Percentiles rank a stretch among this genome's conserved stretches.
Evolutionary conservation across 2,113 vertebrate genomes (phyloP).

Genomic region (Malaclemys terrapin): DNA sequence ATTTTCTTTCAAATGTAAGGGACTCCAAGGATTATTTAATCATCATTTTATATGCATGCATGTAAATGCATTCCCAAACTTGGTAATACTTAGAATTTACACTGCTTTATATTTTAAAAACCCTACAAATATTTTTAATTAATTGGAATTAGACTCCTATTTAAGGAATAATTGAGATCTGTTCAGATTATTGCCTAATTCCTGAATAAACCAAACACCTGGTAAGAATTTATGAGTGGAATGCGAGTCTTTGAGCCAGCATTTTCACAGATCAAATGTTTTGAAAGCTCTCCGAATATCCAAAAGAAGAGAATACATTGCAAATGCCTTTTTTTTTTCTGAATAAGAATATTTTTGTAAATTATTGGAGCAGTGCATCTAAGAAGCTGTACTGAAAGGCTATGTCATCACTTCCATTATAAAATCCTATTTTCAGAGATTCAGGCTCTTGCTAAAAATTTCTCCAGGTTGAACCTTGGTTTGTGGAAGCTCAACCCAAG

Average conservation of each 20-base stretch:
- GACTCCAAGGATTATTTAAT: neutral
- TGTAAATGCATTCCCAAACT: neutral
- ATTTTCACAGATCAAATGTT: slow-evolving; percentile 38
- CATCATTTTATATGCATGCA: neutral
- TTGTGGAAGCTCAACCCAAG: neutral
- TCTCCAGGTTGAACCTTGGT: slow-evolving; percentile 5
- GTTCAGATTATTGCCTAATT: neutral
- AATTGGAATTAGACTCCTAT: neutral
- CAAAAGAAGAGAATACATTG: slow-evolving; percentile 13
- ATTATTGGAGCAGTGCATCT: slow-evolving; percentile 25
- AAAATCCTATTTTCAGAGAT: slow-evolving; percentile 13
- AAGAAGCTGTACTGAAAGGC: slow-evolving; percentile 50
- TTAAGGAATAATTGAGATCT: neutral
- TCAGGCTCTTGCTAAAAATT: slow-evolving; percentile 4
- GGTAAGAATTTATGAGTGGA: slow-evolving; percentile 27
- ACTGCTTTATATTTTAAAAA: neutral
- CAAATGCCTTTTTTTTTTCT: neutral
- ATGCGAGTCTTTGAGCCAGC: slow-evolving; percentile 27
- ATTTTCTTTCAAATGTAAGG: neutral
- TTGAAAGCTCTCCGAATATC: slow-evolving; percentile 33
- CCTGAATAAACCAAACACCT: slow-evolving; percentile 3
- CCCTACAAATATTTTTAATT: neutral
- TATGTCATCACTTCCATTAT: slow-evolving; percentile 13
- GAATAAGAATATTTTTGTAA: slow-evolving; percentile 37
- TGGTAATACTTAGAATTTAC: neutral